Conservation (phyloP, 1,140 invertebrate genomes). For the Parasteatoda tepidariorum region DNA sequence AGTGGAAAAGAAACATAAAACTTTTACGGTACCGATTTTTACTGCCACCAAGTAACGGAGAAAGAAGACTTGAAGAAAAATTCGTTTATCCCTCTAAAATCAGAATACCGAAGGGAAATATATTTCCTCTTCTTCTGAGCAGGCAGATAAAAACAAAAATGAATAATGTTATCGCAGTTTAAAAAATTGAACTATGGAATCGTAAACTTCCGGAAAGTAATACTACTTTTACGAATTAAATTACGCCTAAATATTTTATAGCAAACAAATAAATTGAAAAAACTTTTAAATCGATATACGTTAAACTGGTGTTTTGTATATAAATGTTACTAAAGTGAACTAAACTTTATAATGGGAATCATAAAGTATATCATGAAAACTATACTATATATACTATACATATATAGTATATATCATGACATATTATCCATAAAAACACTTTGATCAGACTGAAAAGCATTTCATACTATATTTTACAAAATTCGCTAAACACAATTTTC, state of each 20-base stretch:
- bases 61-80: constrained; percentile 22
- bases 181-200: constrained; percentile 17
- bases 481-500: too few species aligned
- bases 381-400: too few species aligned
- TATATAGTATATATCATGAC: too few species aligned
- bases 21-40: constrained; percentile 23
- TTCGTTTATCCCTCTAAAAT: constrained; percentile 24
- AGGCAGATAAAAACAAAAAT: constrained; percentile 5
- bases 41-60: not conserved
- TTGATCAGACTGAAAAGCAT: too few species aligned
- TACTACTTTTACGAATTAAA: not conserved
- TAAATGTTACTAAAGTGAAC: too few species aligned
- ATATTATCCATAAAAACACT: too few species aligned
- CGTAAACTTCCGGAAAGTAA: constrained; percentile 32
- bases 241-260: constrained; percentile 32
- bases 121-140: not conserved
- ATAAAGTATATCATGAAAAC: too few species aligned
- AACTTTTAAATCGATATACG: not conserved
- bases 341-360: too few species aligned
- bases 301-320: too few species aligned
- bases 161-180: constrained; percentile 39
- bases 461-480: too few species aligned
- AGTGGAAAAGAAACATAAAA: constrained; percentile 21
- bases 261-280: constrained; percentile 12
- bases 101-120: constrained; percentile 5